Evolutionary conservation across 2,888 invertebrate species (phyloP).

Genomic region (Cistogaster globosa): DNA sequence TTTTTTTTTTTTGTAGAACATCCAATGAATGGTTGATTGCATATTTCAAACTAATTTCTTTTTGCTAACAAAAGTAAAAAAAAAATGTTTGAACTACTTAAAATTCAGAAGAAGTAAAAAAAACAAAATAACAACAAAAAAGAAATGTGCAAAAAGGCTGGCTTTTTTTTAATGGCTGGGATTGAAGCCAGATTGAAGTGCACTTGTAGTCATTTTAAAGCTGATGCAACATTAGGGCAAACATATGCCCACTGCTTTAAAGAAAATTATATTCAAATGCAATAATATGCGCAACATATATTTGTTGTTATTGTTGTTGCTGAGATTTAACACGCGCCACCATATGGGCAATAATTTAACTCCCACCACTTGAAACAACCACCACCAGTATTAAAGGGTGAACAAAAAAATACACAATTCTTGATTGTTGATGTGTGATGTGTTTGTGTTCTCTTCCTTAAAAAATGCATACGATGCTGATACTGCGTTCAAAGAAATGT

Average conservation of each 20-base stretch:
- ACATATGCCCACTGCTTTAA: conserved; percentile 60
- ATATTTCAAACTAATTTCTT: conserved; percentile 73
- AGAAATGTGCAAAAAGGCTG: conserved; percentile 54
- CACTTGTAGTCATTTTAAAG: conserved; percentile 46
- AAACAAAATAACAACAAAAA: not conserved
- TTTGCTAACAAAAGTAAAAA: conserved; percentile 61
- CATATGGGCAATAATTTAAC: conserved; percentile 61
- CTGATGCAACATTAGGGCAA: conserved; percentile 52
- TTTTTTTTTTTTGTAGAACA: conserved; percentile 39
- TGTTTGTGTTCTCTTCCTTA: conserved; percentile 23
- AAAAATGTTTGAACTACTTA: conserved; percentile 66
- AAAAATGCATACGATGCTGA: conserved; percentile 43
- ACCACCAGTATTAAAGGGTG: conserved; percentile 21
- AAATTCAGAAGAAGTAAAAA: conserved; percentile 44
- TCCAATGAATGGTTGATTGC: conserved; percentile 71
- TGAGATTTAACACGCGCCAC: conserved; percentile 62
- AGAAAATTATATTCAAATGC: conserved; percentile 47
- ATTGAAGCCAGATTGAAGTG: conserved; percentile 59
- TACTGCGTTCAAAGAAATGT: conserved; percentile 41
- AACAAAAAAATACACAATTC: conserved; percentile 41
- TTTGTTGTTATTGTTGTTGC: conserved; percentile 14
- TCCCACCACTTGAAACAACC: conserved; percentile 52
- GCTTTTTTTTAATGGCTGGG: conserved; percentile 37
- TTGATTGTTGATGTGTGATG: conserved; percentile 37
- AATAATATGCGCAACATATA: conserved; percentile 44